Conservation (phyloP, 2,888 invertebrate genomes). For the Apodemia hepburni region DNA sequence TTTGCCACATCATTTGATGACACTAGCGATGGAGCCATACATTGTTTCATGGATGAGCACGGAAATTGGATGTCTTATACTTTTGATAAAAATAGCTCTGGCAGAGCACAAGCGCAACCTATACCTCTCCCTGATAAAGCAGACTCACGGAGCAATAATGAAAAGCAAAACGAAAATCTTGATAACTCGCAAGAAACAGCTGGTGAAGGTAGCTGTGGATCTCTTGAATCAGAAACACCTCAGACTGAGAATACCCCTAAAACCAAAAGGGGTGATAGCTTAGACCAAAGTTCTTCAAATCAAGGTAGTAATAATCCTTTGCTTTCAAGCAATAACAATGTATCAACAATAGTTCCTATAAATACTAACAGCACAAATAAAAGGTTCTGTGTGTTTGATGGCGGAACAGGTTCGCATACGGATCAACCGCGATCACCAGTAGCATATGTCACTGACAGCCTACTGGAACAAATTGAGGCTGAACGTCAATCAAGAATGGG, state of each 20-base stretch:
- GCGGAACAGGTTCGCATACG: constrained; percentile 55
- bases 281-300: constrained; percentile 67
- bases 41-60: constrained; percentile 92
- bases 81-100: constrained; percentile 88
- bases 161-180: constrained; percentile 54
- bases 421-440: constrained; percentile 71
- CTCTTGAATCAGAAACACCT: constrained; percentile 67
- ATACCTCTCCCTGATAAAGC: constrained; percentile 58
- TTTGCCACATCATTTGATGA: constrained; percentile 91
- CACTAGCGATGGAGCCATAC: constrained; percentile 90
- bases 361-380: constrained; percentile 64
- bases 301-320: constrained; percentile 76
- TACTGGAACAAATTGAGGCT: constrained; percentile 70
- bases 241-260: constrained; percentile 60
- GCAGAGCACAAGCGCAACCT: constrained; percentile 65
- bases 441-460: constrained; percentile 70
- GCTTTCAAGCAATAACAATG: constrained; percentile 66
- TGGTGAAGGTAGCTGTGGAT: constrained; percentile 72
- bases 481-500: constrained; percentile 71
- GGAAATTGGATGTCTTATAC: constrained; percentile 92
- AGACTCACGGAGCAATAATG: constrained; percentile 48
- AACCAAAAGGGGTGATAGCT: constrained; percentile 60
- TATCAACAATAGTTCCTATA: constrained; percentile 68
- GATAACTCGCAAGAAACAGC: constrained; percentile 63
- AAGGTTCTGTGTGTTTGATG: constrained; percentile 71